phyloP scores from a whole-genome alignment of 2,888 invertebrate genomes.

The Micoletzkya japonica region DNA sequence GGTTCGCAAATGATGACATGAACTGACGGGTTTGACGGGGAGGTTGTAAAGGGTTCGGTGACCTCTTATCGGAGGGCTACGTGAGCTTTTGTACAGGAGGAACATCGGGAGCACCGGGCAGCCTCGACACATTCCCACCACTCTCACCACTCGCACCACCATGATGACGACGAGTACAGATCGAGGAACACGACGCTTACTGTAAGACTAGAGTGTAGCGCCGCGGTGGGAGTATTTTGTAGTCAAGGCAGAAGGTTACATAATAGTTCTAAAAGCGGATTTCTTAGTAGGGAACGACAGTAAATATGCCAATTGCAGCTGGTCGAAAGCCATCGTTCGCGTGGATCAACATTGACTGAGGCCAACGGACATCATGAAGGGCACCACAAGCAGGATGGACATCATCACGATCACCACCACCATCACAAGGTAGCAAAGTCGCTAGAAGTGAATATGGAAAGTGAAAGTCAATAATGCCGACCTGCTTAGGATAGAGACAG shows the following conservation, averaged over 20 bases:
- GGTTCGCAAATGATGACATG: too few relatives aligned
- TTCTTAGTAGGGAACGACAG: not conserved
- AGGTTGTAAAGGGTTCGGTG: too few relatives aligned
- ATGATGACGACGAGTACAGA: slow-evolving; percentile 7
- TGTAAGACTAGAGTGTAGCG: too few relatives aligned
- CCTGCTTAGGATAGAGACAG: not conserved
- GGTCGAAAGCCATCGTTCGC: slow-evolving; percentile 11
- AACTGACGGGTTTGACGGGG: too few relatives aligned
- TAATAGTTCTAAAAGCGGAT: not conserved
- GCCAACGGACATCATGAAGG: slow-evolving; percentile 12
- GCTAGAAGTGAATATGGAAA: too few relatives aligned
- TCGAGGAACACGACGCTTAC: too few relatives aligned
- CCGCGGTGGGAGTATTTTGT: too few relatives aligned
- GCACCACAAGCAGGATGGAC: not conserved
- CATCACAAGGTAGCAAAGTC: too few relatives aligned
- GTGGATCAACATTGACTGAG: slow-evolving; percentile 26
- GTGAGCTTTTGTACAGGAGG: too few relatives aligned
- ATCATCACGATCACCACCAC: not conserved
- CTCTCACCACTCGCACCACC: slow-evolving; percentile 7
- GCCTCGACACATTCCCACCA: not conserved
- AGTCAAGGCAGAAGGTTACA: not conserved
- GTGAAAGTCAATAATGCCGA: too few relatives aligned
- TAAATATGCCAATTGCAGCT: not conserved
- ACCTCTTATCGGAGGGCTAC: too few relatives aligned
- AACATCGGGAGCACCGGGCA: not conserved